Conservation (phyloP, 2,113 vertebrate species). For the Megalops atlanticus region DNA sequence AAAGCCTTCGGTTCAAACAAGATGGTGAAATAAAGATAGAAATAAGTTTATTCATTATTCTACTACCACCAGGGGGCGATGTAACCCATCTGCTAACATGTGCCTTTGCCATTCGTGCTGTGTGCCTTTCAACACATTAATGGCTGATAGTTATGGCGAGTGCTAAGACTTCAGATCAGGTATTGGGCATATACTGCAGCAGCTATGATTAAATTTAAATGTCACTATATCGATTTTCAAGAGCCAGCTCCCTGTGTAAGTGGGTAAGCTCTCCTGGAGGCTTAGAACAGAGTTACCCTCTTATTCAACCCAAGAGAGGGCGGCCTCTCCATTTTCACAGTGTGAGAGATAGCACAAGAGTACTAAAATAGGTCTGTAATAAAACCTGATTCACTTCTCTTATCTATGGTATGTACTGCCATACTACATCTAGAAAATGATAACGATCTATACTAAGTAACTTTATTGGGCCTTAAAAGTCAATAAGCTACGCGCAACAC, state of each 20-base stretch:
- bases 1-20: too few relatives aligned
- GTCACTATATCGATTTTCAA: background rate
- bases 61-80: constrained; percentile 19
- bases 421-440: too few relatives aligned
- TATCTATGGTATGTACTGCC: too few relatives aligned
- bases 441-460: too few relatives aligned
- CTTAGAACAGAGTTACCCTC: background rate
- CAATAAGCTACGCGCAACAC: too few relatives aligned
- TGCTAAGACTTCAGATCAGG: background rate
- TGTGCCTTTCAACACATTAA: background rate
- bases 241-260: background rate
- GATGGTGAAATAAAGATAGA: too few relatives aligned
- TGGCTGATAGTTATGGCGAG: background rate
- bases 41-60: too few relatives aligned
- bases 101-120: background rate
- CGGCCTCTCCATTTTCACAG: background rate
- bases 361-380: too few relatives aligned
- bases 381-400: too few relatives aligned
- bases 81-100: background rate
- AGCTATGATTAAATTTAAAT: background rate
- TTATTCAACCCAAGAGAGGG: background rate
- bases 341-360: background rate
- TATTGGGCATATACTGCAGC: background rate
- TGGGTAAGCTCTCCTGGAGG: background rate
- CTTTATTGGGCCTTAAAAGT: too few relatives aligned